Evolutionary conservation across 64 coral and sea anemone species (phyloP), one percentile per base, ranked within the genome.

Genomic region (Actinia tenebrosa): DNA sequence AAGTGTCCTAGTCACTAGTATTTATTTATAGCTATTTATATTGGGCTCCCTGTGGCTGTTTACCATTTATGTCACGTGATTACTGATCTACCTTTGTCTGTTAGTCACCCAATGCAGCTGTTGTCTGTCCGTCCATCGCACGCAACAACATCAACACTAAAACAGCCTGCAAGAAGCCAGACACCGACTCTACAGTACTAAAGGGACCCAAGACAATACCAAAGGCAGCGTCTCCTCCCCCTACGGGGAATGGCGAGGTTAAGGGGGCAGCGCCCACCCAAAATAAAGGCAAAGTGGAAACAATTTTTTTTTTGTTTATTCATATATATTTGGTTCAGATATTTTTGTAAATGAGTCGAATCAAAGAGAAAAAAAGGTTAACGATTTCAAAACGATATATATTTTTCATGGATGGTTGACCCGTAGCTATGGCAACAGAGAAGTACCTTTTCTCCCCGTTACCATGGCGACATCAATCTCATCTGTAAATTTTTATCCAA

Each of bases 91-190:
- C 83, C 89, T 23, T 85, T 85, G 13, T 23, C 46, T 86, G 37
- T 37, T 43, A 86, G 89, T 79, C 62, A 19, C 89, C 89, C 16
- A 91, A 91, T 60, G 84, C 89, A 14, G 83, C 69, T 3, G 89
- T 91, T 15, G 89, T 81, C 18, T 86, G 84, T 68, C 89, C 89
- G 42, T 85, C 84, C 22, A 86, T 86, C 53, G 83, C 53, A 16
- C 68, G 89, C 5, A 91, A 23, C 83, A 72, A 86, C 53, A 26
- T 46, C 7, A 80, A 55, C 44, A 64, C 83, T 17, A 91, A 91
- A 59, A 86, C 17, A 10, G 83, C 83, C 54, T 91, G 89, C 71
- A 91, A 91, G 77, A 91, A 91, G 61, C 89, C 89, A 45, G 89
- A 91, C 60, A 86, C 89, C 17, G 89, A 91, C 42, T 86, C 89